phyloP scores from a whole-genome alignment of 1,140 invertebrate species.

The Asobara japonica region DNA sequence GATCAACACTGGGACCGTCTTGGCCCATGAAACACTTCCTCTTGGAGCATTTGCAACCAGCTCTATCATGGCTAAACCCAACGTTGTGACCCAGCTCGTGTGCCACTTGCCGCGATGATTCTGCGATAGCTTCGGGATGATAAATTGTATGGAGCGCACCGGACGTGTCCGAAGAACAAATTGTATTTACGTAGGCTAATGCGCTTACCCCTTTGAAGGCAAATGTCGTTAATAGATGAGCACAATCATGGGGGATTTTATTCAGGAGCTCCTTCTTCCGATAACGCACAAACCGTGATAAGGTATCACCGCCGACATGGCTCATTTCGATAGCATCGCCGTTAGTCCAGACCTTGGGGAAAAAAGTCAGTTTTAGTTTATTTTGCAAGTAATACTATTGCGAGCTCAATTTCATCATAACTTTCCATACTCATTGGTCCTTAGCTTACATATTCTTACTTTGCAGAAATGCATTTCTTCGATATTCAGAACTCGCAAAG shows the following conservation, averaged over 20 bases:
- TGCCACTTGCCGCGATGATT: conserved; percentile 94
- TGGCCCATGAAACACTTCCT: conserved; percentile 88
- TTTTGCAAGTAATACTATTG: too few species aligned
- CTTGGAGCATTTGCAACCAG: conserved; percentile 85
- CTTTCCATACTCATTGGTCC: too few species aligned
- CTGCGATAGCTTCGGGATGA: conserved; percentile 86
- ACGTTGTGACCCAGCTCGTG: conserved; percentile 99
- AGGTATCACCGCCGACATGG: conserved; percentile 83
- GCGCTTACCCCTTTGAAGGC: conserved; percentile 93
- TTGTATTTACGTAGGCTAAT: conserved; percentile 96
- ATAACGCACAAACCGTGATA: conserved; percentile 89
- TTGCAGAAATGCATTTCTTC: too few species aligned
- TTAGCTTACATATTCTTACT: too few species aligned
- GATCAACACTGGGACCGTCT: too few species aligned
- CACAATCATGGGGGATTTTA: conserved; percentile 95
- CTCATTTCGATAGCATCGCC: conserved; percentile 86
- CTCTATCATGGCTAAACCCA: conserved; percentile 96
- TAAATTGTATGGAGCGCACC: conserved; percentile 97
- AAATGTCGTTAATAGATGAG: conserved; percentile 91
- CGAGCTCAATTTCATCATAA: too few species aligned
- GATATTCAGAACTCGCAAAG: too few species aligned
- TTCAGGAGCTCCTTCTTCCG: conserved; percentile 81
- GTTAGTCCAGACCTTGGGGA: conserved; percentile 90
- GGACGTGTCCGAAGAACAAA: conserved; percentile 96
- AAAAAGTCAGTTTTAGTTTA: too few species aligned